These are phyloP conservation scores for Dryobates pubescens DNA, from an alignment of 2,797 vertebrate genomes.

Conservation along the genomic window DNA sequence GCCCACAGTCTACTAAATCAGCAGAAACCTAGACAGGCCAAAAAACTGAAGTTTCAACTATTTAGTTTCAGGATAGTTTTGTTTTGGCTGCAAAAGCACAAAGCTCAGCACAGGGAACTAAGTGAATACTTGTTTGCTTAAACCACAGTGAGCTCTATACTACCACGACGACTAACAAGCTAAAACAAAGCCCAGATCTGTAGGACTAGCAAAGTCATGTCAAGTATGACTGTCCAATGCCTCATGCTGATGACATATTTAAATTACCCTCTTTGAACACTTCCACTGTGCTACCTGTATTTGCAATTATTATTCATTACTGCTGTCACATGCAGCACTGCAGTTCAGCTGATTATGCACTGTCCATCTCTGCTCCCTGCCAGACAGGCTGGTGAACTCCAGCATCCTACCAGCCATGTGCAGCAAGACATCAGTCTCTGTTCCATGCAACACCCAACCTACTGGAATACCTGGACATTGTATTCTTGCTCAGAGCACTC, in stretches of 20 bases:
- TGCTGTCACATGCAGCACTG: background rate
- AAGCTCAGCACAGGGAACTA: background rate
- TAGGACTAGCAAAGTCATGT: background rate
- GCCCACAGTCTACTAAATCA: background rate
- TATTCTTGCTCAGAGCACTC: background rate
- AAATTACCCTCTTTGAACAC: background rate
- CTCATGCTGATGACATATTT: background rate
- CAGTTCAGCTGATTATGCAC: background rate
- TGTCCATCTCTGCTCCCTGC: background rate
- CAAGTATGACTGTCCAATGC: background rate
- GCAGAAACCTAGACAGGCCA: background rate
- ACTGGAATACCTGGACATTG: background rate
- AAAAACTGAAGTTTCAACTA: background rate
- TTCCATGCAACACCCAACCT: background rate
- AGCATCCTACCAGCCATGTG: background rate
- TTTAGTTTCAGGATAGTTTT: background rate
- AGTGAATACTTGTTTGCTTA: background rate
- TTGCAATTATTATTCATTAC: background rate
- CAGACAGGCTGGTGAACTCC: background rate
- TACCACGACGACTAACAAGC: background rate
- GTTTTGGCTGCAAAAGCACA: background rate
- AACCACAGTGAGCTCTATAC: background rate
- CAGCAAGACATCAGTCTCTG: background rate
- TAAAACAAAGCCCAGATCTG: background rate
- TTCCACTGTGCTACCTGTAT: background rate